These are phyloP conservation scores for Brachyrhaphis roseni DNA, from an alignment of 2,797 vertebrate species.

Conservation along the genomic window DNA sequence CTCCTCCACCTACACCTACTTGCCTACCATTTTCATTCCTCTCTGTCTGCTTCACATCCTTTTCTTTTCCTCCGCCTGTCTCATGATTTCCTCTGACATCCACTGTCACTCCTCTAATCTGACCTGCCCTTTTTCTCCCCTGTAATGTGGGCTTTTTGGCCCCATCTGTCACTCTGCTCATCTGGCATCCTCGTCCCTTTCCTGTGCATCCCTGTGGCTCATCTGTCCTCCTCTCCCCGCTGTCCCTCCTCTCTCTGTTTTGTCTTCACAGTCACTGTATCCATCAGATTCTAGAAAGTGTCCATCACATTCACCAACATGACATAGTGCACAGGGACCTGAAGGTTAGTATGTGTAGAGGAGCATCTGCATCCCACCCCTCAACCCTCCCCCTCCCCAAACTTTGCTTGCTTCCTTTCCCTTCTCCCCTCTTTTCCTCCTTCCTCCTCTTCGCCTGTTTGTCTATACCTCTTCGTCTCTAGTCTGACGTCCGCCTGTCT, in stretches of 20 bases:
- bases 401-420: conserved; percentile 56
- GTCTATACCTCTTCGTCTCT: conserved; percentile 37
- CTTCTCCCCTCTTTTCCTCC: conserved; percentile 20
- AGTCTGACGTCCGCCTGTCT: conserved; percentile 56
- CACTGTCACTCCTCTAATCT: conserved; percentile 20
- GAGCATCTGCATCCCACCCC: conserved; percentile 63
- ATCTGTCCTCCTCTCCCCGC: conserved; percentile 22
- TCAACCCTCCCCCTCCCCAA: conserved; percentile 7
- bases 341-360: conserved; percentile 85
- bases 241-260: conserved; percentile 69
- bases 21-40: conserved; percentile 24
- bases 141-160: conserved; percentile 15
- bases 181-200: conserved; percentile 26
- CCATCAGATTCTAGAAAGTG: conserved; percentile 91
- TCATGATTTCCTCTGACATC: conserved; percentile 3
- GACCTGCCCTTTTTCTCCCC: conserved; percentile 27
- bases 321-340: conserved; percentile 91
- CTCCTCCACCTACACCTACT: conserved; percentile 48
- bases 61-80: conserved; percentile 3
- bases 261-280: conserved; percentile 89
- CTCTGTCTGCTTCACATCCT: conserved; percentile 28
- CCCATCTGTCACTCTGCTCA: conserved; percentile 19
- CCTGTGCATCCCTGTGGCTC: conserved; percentile 12
- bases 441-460: conserved; percentile 43
- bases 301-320: conserved; percentile 92